Base-by-base conservation (phyloP, 1,140 invertebrate genomes). In the Microplitis demolitor region DNA sequence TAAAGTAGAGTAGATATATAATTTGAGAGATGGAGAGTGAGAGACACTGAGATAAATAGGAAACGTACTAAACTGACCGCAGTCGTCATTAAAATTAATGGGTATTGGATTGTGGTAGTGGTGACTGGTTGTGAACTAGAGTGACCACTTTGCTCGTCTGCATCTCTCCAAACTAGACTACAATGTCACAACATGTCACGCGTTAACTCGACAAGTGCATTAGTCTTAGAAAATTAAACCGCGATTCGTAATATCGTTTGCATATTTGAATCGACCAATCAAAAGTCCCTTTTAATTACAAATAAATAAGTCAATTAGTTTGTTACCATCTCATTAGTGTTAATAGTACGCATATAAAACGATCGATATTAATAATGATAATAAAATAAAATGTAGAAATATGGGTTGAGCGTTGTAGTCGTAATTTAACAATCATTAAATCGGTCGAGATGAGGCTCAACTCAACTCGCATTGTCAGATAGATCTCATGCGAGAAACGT, bases 51-150 rank as follows among this genome's bases (percentile, higher is more conserved):
- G 77, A 82, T 80, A 80, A 79, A 76, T 79, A 64, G 75, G 72
- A 73, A 75, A 79, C 79, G 79, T 81, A 78, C 79, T 80, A 81
- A 81, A 81, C 78, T 82, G 78, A 80, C 79, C 80, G 62, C 78
- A 78, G 78, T 80, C 80, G 79, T 82, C 79, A 82, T 82, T 81
- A 81, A 82, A 82, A 82, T 82, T 82, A 81, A 82, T 81, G 78
- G 80, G 74, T 79, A 81, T 81, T 80, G 80, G 76, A 80, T 58
- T 80, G 64, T 68, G 71, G 68, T 61, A 60, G 45, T 71, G 72
- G 60, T 71, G 54, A 14, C 68, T 70, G 54, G 14, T 58, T 58
- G 56, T 31, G 56, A 24, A 24, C n/a, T 58, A 24, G 56, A 58
- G 56, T 31, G 56, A 58, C 56, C 56, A 58, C 16, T 58, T 58